Conservation (phyloP, 2,113 vertebrate genomes). For the Hepsetus odoe region DNA sequence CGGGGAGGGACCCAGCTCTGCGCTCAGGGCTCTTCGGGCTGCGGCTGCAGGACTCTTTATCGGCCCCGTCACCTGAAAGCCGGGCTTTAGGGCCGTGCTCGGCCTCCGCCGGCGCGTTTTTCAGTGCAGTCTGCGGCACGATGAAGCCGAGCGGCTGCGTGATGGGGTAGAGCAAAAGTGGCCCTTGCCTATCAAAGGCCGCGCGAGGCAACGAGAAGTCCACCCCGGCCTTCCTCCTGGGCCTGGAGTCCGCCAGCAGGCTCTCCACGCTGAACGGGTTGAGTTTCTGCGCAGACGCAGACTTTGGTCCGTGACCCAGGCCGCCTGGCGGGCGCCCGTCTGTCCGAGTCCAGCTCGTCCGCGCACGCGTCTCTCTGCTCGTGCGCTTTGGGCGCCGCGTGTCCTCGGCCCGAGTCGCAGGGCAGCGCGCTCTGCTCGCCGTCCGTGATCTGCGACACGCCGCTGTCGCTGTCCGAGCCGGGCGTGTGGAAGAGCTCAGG, state of each 20-base stretch:
- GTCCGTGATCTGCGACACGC: slow-evolving; percentile 84
- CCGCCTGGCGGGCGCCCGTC: slow-evolving; percentile 73
- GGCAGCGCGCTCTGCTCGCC: slow-evolving; percentile 67
- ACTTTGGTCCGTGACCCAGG: slow-evolving; percentile 72
- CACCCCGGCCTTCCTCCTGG: slow-evolving; percentile 82
- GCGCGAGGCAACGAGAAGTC: slow-evolving; percentile 85
- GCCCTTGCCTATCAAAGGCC: slow-evolving; percentile 91
- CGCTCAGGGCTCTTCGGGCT: slow-evolving; percentile 57
- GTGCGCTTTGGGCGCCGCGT: slow-evolving; percentile 70
- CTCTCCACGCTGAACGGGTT: slow-evolving; percentile 96
- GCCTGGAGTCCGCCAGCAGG: slow-evolving; percentile 89
- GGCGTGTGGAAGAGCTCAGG: slow-evolving; percentile 90
- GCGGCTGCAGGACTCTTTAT: slow-evolving; percentile 52
- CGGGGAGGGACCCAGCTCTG: slow-evolving; percentile 63
- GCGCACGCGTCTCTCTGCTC: slow-evolving; percentile 86
- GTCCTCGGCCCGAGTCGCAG: slow-evolving; percentile 66
- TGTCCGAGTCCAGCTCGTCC: slow-evolving; percentile 77
- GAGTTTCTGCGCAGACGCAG: slow-evolving; percentile 81
- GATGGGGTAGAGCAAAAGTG: slow-evolving; percentile 95
- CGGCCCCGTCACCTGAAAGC: slow-evolving; percentile 58
- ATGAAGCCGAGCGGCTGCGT: slow-evolving; percentile 95
- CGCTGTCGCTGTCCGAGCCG: slow-evolving; percentile 96
- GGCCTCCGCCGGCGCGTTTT: slow-evolving; percentile 69
- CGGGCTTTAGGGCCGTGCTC: slow-evolving; percentile 66
- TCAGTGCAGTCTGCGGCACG: slow-evolving; percentile 89